phyloP scores from a whole-genome alignment of 2,888 invertebrate genomes.

The Heterodera filipjevi region DNA sequence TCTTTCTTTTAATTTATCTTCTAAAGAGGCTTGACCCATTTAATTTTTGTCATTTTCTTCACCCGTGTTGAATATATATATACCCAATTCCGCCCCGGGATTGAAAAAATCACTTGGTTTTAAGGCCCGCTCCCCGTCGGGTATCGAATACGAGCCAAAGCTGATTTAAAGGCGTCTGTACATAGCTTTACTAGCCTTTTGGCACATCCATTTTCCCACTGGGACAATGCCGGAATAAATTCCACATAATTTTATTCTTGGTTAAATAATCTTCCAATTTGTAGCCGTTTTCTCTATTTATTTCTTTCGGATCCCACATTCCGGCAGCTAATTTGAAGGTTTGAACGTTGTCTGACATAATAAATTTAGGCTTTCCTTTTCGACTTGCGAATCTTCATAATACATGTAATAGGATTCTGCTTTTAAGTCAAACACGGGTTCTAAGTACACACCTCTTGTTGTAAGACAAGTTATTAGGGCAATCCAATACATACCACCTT shows the following conservation, averaged over 20 bases:
- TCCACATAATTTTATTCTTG: slow-evolving; percentile 16
- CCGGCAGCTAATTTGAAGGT: slow-evolving; percentile 64
- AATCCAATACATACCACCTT: slow-evolving; percentile 61
- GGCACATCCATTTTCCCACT: slow-evolving; percentile 18
- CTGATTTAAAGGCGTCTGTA: slow-evolving; percentile 17
- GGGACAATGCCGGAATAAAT: slow-evolving; percentile 23
- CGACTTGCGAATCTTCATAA: slow-evolving; percentile 63
- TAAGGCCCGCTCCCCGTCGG: not conserved
- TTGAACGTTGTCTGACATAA: slow-evolving; percentile 65
- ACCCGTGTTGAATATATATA: not conserved
- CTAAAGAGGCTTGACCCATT: not conserved
- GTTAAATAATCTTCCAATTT: not conserved
- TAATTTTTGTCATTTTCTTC: not conserved
- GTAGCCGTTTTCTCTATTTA: not conserved
- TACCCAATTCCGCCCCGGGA: not conserved
- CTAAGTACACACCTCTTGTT: slow-evolving; percentile 65
- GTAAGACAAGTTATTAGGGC: slow-evolving; percentile 66
- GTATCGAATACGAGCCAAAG: slow-evolving; percentile 15
- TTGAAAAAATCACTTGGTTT: slow-evolving; percentile 12
- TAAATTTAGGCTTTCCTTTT: slow-evolving; percentile 58
- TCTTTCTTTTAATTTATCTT: slow-evolving; percentile 2
- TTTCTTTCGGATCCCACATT: not conserved
- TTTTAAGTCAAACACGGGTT: slow-evolving; percentile 59
- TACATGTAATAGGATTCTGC: slow-evolving; percentile 55
- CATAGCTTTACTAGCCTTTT: slow-evolving; percentile 2